phyloP scores from a whole-genome alignment of 1,140 invertebrate genomes.

The Drosophila subobscura region DNA sequence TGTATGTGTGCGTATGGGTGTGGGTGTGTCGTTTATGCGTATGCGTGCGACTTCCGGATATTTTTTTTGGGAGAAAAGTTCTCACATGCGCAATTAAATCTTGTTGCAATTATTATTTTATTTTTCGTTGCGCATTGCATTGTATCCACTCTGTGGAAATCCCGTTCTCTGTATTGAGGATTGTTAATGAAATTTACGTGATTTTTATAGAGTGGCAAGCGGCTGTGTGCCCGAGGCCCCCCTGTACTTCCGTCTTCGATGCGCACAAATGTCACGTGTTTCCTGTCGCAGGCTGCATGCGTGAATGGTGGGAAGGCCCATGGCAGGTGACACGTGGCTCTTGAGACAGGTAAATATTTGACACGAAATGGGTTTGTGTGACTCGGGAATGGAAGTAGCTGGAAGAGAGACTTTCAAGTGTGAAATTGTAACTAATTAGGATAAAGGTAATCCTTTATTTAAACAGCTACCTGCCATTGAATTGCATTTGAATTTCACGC shows the following conservation, averaged over 20 bases:
- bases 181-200: slow-evolving; percentile 79
- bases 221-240: slow-evolving; percentile 13
- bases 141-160: slow-evolving; percentile 25
- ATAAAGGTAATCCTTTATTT: no score
- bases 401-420: not conserved
- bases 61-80: slow-evolving; percentile 44
- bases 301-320: slow-evolving; percentile 4
- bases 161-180: slow-evolving; percentile 18
- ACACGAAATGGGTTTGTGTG: slow-evolving; percentile 21
- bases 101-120: slow-evolving; percentile 71
- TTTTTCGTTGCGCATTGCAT: slow-evolving; percentile 16
- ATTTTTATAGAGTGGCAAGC: slow-evolving; percentile 61
- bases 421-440: no score
- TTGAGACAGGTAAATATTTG: slow-evolving; percentile 37
- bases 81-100: slow-evolving; percentile 72
- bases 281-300: slow-evolving; percentile 31
- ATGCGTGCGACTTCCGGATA: slow-evolving; percentile 32
- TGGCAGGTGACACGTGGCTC: slow-evolving; percentile 31
- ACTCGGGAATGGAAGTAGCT: not conserved
- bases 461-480: no score
- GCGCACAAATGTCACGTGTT: slow-evolving; percentile 65
- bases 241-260: slow-evolving; percentile 25
- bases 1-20: slow-evolving; percentile 4
- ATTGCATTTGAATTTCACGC: no score
- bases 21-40: slow-evolving; percentile 2